A percentile compares a stretch with the other conserved stretches of the same genome.
Evolutionary conservation across 2,888 invertebrate genomes (phyloP).

Genomic region (Tuberolachnus salignus): DNA sequence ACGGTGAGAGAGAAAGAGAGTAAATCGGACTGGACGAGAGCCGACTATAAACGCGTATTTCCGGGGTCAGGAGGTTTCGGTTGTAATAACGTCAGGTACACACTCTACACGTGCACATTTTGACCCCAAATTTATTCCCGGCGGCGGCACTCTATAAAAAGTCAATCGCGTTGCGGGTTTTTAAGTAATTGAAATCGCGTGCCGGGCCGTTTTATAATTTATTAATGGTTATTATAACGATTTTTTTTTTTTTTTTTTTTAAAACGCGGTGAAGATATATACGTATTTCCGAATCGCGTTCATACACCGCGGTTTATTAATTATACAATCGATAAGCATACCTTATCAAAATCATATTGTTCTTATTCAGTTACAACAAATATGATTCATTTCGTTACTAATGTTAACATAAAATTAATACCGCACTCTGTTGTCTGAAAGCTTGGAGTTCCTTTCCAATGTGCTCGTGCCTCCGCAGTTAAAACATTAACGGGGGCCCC

Average conservation of each 20-base stretch:
- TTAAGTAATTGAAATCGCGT: constrained; percentile 4
- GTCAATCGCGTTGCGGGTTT: neutral
- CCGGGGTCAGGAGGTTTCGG: neutral
- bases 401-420: neutral
- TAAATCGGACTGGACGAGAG: constrained; percentile 2
- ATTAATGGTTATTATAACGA: no score
- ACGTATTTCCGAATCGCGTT: neutral
- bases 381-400: no score
- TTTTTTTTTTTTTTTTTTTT: no score
- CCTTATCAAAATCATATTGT: neutral
- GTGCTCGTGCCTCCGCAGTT: no score
- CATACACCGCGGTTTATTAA: neutral
- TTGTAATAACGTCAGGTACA: neutral
- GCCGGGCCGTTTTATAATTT: no score
- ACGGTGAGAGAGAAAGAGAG: neutral
- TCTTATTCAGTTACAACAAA: neutral
- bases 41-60: neutral
- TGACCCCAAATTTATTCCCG: neutral
- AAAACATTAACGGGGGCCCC: no score
- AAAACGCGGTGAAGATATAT: neutral
- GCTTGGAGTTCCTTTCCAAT: no score
- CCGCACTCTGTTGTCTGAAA: no score
- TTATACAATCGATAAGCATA: neutral
- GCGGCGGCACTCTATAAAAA: neutral
- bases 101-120: constrained; percentile 5